Evolutionary conservation across 2,113 vertebrate species (phyloP).

Genomic region (Dicerorhinus sumatrensis): DNA sequence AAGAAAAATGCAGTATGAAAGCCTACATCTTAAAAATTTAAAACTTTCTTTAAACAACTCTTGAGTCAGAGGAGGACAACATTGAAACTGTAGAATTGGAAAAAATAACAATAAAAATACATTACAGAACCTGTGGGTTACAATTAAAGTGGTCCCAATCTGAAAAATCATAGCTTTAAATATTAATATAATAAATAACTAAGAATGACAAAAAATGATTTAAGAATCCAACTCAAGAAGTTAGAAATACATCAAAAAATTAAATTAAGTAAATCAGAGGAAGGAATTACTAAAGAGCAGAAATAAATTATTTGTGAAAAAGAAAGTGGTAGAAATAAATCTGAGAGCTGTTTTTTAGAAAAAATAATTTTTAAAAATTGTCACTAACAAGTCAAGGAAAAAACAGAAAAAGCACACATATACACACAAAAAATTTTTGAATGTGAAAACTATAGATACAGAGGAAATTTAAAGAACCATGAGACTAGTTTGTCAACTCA

Average conservation of each 20-base stretch:
- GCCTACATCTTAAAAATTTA: background rate
- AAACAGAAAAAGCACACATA: background rate
- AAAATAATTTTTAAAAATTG: background rate
- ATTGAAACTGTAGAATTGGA: background rate
- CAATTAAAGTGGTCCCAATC: background rate
- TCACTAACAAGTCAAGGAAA: background rate
- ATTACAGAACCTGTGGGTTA: background rate
- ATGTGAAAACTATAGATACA: background rate
- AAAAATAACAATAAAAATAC: background rate
- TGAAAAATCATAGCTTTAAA: background rate
- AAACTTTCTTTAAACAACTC: background rate
- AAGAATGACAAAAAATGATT: background rate
- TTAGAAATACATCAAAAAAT: background rate
- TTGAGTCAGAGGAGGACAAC: background rate
- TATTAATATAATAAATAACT: background rate
- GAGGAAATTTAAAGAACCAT: background rate
- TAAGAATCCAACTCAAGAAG: background rate
- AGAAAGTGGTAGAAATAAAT: background rate
- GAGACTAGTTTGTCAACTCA: background rate
- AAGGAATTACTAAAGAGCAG: background rate
- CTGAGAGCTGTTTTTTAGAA: background rate
- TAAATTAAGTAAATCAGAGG: background rate
- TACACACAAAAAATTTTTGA: background rate
- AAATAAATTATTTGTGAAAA: background rate
- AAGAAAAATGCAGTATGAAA: background rate